Base-by-base conservation (phyloP, 2,113 vertebrate genomes). In the Cairina moschata region DNA sequence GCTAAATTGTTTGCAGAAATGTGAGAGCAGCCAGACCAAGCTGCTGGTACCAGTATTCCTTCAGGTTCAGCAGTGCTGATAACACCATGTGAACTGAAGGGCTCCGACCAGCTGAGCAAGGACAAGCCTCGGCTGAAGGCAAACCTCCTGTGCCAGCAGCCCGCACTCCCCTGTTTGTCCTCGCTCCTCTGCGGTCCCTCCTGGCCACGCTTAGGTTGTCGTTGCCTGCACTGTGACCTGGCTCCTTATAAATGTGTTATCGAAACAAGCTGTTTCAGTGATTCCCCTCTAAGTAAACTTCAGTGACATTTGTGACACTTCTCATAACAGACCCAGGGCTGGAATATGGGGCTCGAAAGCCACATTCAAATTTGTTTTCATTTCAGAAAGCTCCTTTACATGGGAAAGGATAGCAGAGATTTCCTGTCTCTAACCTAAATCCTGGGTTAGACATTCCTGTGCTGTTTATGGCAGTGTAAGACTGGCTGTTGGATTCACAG, bases 381-480 rank as follows among this genome's bases (percentile, higher is more conserved):
- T 73, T 93, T 91, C 44, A 16, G 69, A 93, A 28, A 2, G 22
- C 1, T 50, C 26, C 52, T 73, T 77, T 60, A 54, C 36, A 36
- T 26, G 60, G 54, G 65, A 86, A 91, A 72, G 74, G 34, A 72
- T 25, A 93, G 86, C 32, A 92, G 90, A 82, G 40, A 38, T 67
- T 86, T 95, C 83, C 88, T 81, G 80, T 21, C 48, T 74, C 65
- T 88, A 88, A 88, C 86, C 93, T 88, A 88, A 94, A 68, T 34
- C 42, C 69, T 9, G 12, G 36, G 44, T 4, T 55, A n/a, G 69
- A 28, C 3, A 2, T 81, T 86, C 93, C 74, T 93, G 86, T 86
- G 29, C 65, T 90, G 29, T 74, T 95, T 91, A 91, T 81, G 72
- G 82, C 48, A 83, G 65, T 16, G 22, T 81, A 88, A 67, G 46